phyloP scores from a whole-genome alignment of 2,113 vertebrate genomes.

The Oenanthe melanoleuca region DNA sequence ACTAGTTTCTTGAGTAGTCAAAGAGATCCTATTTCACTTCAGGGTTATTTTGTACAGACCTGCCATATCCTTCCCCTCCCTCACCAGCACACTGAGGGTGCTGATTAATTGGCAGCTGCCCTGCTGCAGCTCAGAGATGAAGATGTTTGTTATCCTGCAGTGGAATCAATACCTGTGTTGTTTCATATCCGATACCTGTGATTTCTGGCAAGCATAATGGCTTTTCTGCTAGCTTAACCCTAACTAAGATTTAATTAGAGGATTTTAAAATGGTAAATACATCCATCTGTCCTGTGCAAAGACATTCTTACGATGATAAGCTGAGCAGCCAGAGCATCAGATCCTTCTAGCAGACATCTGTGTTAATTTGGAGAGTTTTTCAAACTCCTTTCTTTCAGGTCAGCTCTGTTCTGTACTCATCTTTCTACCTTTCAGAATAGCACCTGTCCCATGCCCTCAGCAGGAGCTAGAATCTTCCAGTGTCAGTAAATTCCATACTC shows the following conservation, averaged over 20 bases:
- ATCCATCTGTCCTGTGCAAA: not conserved
- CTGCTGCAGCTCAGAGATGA: not conserved
- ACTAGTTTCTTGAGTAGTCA: not conserved
- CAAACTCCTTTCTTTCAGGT: not conserved
- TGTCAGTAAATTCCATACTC: not conserved
- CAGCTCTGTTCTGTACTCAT: not conserved
- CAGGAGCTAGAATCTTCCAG: not conserved
- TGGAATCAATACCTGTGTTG: not conserved
- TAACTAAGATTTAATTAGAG: not conserved
- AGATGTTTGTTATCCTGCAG: not conserved
- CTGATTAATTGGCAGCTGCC: not conserved
- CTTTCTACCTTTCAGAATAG: not conserved
- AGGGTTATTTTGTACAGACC: not conserved
- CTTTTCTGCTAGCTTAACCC: conserved; percentile 5
- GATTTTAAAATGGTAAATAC: not conserved
- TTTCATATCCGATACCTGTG: not conserved
- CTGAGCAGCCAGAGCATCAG: not conserved
- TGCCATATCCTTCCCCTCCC: not conserved
- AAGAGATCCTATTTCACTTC: not conserved
- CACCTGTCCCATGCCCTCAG: not conserved
- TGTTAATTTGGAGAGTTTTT: not conserved
- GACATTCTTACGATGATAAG: not conserved
- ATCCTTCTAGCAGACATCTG: not conserved
- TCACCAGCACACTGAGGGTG: not conserved
- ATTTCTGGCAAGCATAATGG: not conserved